Evolutionary conservation across 2,113 vertebrate species (phyloP).

Genomic region (Poeciliopsis occidentalis): DNA sequence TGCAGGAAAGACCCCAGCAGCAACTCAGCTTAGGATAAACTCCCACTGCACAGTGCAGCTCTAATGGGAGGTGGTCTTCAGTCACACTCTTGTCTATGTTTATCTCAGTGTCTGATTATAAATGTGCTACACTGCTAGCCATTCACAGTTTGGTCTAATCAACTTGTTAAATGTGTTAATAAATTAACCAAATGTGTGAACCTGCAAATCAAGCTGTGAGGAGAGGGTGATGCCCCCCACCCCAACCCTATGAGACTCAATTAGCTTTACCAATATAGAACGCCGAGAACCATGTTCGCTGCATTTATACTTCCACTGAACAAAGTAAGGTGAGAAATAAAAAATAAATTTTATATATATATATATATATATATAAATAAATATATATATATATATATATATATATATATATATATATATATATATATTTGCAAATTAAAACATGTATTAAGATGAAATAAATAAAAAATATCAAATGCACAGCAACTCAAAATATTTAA

Average conservation of each 20-base stretch:
- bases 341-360: not conserved
- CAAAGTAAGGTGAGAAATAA: not conserved
- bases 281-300: not conserved
- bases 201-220: slow-evolving; percentile 70
- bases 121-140: slow-evolving; percentile 57
- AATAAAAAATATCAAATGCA: not conserved
- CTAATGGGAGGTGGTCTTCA: slow-evolving; percentile 28
- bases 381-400: no score
- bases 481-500: not conserved
- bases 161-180: slow-evolving; percentile 59
- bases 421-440: not conserved
- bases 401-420: not conserved
- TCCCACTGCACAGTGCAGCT: slow-evolving; percentile 6
- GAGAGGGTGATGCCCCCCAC: slow-evolving; percentile 37
- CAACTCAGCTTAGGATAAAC: slow-evolving; percentile 15
- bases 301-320: not conserved
- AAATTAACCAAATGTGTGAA: slow-evolving; percentile 66
- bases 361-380: not conserved
- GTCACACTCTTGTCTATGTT: slow-evolving; percentile 34
- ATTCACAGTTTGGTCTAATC: slow-evolving; percentile 59
- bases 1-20: slow-evolving; percentile 17
- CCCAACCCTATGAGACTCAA: slow-evolving; percentile 28
- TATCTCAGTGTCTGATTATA: slow-evolving; percentile 56
- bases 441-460: not conserved
- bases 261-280: slow-evolving; percentile 44